Evolutionary conservation across 2,888 invertebrate species (phyloP).

Genomic region (Schizaphis graminum): DNA sequence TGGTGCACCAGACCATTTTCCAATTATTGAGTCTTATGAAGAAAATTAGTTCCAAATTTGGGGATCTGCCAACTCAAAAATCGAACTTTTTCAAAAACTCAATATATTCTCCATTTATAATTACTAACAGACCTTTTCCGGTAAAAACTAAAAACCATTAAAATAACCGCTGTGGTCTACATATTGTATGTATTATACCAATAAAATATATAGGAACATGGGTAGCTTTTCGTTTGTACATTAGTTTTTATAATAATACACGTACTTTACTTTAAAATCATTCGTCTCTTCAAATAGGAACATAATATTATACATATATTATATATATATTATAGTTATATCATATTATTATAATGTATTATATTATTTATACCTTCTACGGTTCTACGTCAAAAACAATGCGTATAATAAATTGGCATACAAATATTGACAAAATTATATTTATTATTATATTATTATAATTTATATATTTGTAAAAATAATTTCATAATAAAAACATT

Average conservation of each 20-base stretch:
- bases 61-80: neutral
- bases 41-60: neutral
- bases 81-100: neutral
- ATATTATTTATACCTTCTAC: neutral
- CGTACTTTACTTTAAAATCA: neutral
- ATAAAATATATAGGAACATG: neutral
- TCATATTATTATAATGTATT: neutral
- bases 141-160: slow-evolving; percentile 12
- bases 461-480: no score
- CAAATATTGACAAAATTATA: neutral
- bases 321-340: neutral
- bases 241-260: neutral
- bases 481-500: neutral
- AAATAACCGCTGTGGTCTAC: neutral
- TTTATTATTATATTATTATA: no score
- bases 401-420: neutral
- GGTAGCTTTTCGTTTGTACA: neutral
- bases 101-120: neutral
- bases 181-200: neutral
- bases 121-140: neutral
- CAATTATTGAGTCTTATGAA: neutral
- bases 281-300: neutral
- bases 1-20: neutral
- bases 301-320: neutral
- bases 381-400: neutral